Evolutionary conservation across 2,888 invertebrate genomes (phyloP).

Genomic region (Aromia moschata): DNA sequence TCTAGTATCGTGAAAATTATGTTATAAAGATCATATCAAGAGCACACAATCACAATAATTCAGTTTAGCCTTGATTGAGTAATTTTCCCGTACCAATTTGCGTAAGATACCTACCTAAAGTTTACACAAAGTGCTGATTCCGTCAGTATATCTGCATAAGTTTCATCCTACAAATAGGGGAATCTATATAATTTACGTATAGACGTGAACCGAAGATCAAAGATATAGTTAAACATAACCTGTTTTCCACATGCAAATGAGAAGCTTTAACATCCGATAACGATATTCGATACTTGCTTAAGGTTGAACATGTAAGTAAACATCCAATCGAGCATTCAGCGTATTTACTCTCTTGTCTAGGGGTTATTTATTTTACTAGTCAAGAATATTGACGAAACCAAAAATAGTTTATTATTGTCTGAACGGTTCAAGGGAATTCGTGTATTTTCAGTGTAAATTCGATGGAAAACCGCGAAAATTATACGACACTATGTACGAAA

Average conservation of each 20-base stretch:
- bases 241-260: conserved; percentile 20
- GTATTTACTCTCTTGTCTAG: conserved; percentile 22
- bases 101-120: conserved; percentile 11
- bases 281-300: conserved; percentile 20
- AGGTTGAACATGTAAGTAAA: conserved; percentile 19
- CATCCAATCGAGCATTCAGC: conserved; percentile 9
- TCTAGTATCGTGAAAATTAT: too few species aligned
- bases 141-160: conserved; percentile 12
- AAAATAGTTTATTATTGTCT: background rate
- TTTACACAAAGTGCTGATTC: conserved; percentile 17
- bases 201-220: conserved; percentile 13
- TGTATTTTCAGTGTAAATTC: too few species aligned
- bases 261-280: conserved; percentile 12
- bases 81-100: conserved; percentile 12
- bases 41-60: conserved; percentile 7
- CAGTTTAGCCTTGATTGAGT: background rate
- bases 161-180: conserved; percentile 17
- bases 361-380: conserved; percentile 18
- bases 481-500: too few species aligned
- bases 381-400: background rate
- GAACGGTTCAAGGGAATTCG: too few species aligned
- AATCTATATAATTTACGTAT: conserved; percentile 15
- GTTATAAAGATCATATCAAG: too few species aligned
- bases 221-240: conserved; percentile 22
- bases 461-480: too few species aligned